Conservation (phyloP, 2,888 invertebrate genomes). For the Laothoe populi region DNA sequence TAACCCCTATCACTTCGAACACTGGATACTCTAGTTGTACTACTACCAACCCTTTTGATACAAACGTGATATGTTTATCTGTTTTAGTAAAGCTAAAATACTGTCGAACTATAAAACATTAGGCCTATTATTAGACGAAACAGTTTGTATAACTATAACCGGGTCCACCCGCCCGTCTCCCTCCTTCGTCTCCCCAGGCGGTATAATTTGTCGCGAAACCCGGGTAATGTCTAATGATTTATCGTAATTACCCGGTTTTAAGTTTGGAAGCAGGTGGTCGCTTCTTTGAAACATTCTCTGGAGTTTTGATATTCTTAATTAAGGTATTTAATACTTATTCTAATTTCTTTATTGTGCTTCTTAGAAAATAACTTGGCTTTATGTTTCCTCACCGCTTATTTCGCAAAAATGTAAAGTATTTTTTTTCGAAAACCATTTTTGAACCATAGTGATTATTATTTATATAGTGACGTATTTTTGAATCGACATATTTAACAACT, state of each 20-base stretch:
- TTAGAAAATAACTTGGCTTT: neutral
- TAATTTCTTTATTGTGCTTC: conserved; percentile 3
- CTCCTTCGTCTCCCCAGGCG: conserved; percentile 25
- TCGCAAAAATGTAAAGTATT: too few species aligned
- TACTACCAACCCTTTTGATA: too few species aligned
- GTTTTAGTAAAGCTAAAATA: too few species aligned
- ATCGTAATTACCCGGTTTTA: conserved; percentile 21
- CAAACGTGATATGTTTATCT: too few species aligned
- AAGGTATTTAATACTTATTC: neutral
- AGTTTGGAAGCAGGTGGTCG: conserved; percentile 19
- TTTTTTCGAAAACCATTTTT: too few species aligned
- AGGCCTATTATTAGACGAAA: too few species aligned
- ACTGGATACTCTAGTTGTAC: too few species aligned
- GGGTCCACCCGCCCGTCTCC: neutral
- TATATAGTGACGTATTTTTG: too few species aligned
- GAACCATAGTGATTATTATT: too few species aligned
- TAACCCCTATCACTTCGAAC: too few species aligned
- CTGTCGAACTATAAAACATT: too few species aligned
- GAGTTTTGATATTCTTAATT: conserved; percentile 12
- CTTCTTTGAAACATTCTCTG: conserved; percentile 14
- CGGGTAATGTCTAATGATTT: conserved; percentile 25
- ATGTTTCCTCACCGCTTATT: neutral
- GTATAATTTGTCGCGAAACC: conserved; percentile 19
- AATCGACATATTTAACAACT: too few species aligned
- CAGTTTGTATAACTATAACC: neutral